Percentiles rank a stretch among this genome's conserved stretches.
Conservation (phyloP, 2,888 invertebrate genomes). For the Archips xylosteana region DNA sequence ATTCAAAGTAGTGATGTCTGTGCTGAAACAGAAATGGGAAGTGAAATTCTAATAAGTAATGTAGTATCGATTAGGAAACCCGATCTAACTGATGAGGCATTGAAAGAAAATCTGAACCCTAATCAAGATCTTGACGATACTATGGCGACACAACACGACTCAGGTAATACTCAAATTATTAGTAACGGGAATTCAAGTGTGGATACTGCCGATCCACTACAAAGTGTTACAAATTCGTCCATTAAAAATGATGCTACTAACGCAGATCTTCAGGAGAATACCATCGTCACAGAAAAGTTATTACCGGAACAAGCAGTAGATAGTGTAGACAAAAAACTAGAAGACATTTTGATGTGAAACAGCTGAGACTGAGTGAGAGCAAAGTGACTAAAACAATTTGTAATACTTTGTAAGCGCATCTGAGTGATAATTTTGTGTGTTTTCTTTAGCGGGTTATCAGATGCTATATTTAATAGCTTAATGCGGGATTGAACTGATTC, state of each 20-base stretch:
- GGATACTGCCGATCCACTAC: slow-evolving; percentile 13
- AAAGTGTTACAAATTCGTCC: slow-evolving; percentile 9
- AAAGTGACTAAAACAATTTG: neutral
- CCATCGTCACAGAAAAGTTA: neutral
- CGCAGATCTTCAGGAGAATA: neutral
- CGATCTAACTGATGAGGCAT: neutral
- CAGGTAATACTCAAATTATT: slow-evolving; percentile 9
- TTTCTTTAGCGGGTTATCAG: neutral
- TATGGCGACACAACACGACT: neutral
- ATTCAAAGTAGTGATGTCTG: neutral
- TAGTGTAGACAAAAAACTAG: neutral
- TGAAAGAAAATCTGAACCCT: neutral
- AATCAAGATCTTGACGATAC: slow-evolving; percentile 4
- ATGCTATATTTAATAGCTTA: neutral
- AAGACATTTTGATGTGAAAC: neutral
- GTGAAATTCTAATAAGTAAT: slow-evolving; percentile 11
- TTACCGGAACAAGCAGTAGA: neutral
- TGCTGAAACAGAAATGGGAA: neutral
- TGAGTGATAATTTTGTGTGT: neutral
- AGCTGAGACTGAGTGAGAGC: neutral
- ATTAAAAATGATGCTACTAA: neutral
- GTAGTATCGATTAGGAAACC: slow-evolving; percentile 1
- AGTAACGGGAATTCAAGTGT: slow-evolving; percentile 23
- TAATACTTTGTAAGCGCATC: neutral
- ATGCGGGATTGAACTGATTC: neutral